phyloP scores from a whole-genome alignment of 2,888 invertebrate species.

The Trichogramma evanescens region DNA sequence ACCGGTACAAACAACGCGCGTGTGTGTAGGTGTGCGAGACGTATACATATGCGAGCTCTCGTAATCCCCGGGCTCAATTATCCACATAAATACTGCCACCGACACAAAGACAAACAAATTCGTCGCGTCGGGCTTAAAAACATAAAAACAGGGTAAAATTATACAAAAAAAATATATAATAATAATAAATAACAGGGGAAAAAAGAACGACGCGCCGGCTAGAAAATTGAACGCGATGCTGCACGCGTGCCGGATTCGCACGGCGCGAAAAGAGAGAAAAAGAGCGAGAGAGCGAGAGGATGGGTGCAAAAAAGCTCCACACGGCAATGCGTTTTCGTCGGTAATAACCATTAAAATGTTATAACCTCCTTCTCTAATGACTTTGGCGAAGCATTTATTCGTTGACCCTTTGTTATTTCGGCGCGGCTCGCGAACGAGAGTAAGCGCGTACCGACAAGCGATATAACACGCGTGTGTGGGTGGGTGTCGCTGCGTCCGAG shows the following conservation, averaged over 20 bases:
- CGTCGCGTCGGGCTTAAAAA: too few relatives aligned
- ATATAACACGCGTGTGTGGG: too few relatives aligned
- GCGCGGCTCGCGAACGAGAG: background rate
- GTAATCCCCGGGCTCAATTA: slow-evolving; percentile 3
- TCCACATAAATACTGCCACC: background rate
- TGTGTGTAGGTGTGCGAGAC: too few relatives aligned
- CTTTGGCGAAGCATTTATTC: slow-evolving; percentile 4
- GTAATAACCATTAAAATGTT: slow-evolving; percentile 28
- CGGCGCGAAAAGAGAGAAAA: background rate
- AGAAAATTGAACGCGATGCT: background rate
- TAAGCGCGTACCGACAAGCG: too few relatives aligned
- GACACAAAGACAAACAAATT: background rate
- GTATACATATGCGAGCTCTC: background rate
- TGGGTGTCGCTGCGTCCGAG: background rate
- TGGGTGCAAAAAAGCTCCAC: background rate
- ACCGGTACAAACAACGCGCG: too few relatives aligned
- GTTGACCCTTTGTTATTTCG: slow-evolving; percentile 10
- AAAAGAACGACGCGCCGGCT: too few relatives aligned
- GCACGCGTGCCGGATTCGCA: too few relatives aligned
- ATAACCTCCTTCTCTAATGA: slow-evolving; percentile 26
- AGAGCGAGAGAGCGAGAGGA: background rate
- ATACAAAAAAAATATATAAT: too few relatives aligned
- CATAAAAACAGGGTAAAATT: too few relatives aligned
- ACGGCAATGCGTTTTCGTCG: background rate
- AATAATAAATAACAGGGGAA: too few relatives aligned